Evolutionary conservation across 2,113 vertebrate genomes (phyloP), one percentile per base, ranked within the genome.

Genomic region (Odontophorus gujanensis): DNA sequence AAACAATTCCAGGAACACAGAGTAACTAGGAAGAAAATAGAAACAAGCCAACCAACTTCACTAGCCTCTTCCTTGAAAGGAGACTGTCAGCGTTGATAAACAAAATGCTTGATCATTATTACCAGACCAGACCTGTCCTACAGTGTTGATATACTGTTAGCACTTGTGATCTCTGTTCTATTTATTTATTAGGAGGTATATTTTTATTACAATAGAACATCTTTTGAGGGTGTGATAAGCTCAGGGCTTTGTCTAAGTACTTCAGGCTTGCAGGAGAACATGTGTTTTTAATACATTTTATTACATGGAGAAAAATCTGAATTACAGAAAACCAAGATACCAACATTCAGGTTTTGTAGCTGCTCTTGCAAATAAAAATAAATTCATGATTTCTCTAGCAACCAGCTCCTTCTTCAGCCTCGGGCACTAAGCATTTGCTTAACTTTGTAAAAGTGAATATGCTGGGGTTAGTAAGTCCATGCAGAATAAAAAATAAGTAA

Each of bases 201-300:
- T 10, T 80, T 85, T 92, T 38, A 67, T 48, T 88, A 25, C 32
- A 50, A 48, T 21, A 86, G 7, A 16, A 42, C 59, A 36, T 75
- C 47, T 38, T 20, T 38, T 65, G 4, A 50, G 65, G 36, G 5
- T 4, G 1, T 38, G 55, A 80, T 72, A 32, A 85, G 2, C 20
- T 85, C 59, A 82, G 25, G 79, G 21, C 2, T 65, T 53, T 76
- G 67, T 9, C 13, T 43, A 36, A 45, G 21, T 75, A 13, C 48
- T 89, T 89, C 30, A 2, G 0, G 28, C 43, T 76, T 19, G 19
- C 6, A 6, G n/a, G 42, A 17, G 17, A 87, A 89, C 45, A 38
- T 0, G 0, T 11, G 6, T 6, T 14, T 34, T 81, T 24, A 68
- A 30, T 26, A 3, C 4, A 50, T 57, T 55, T 67, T 19, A 12